Evolutionary conservation across 2,797 vertebrate genomes (phyloP), one percentile per base, ranked within the genome.

Genomic region (Kryptopterus vitreolus): DNA sequence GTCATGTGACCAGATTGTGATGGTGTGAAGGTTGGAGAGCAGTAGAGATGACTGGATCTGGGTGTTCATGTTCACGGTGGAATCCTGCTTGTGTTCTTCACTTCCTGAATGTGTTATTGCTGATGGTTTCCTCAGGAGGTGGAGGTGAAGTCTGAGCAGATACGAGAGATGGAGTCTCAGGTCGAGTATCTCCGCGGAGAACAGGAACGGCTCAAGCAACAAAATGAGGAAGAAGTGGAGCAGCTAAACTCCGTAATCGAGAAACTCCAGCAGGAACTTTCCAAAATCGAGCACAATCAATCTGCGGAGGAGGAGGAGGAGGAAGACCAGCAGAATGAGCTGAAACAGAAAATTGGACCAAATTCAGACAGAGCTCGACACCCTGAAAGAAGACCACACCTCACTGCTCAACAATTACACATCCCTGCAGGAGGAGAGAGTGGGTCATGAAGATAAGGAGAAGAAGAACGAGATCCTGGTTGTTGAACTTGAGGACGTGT

Each of bases 241-340:
- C 96, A 98, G 76, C 88, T 98, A 68, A 95, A 96, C 85, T 95
- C 95, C 24, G 96, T 99, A 46, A 98, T 99, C 73, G 97, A 98
- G 62, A 96, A 94, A 81, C 95, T 99, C 73, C 97, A 99, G 85
- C 94, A 96, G 82, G 97, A 99, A 72, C 90, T 99, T 81, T 87
- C 93, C 70, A 92, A 92, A 84, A 97, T 96, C 38, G 95, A 94
- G 79, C 94, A 92, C 80, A 95, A 95, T 50, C 89, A 78, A 63
- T 88, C 72, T 29, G 83, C 89, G 22, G 92, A 89, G 86, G 91
- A 93, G 22, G 92, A 94, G 35, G 95, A 93, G 26, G 55, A 86
- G 4, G 85, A 88, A 9, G 88, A 87, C 0, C 87, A 86, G 50
- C 86, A 57, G 2, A 87, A 86, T 0, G 85, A 87, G 85, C 91